Base-by-base conservation (phyloP, 2,888 invertebrate species). In the Sericinus montela region DNA sequence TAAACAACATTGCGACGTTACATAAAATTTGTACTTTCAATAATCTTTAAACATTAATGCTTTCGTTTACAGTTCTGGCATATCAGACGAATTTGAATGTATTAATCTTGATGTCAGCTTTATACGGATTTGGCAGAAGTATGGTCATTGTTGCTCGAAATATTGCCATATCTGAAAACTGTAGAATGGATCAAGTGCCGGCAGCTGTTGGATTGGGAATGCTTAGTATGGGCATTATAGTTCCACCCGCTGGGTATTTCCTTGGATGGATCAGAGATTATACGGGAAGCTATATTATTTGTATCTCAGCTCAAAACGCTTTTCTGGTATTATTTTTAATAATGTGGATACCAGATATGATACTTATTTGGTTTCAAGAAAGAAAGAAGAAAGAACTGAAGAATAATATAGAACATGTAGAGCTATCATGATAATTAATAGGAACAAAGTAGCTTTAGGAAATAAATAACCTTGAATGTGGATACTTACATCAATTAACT, bases 131-230 rank as follows among this genome's bases (percentile, higher is more conserved):
- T 61, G 90, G 93, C 16, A 91, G 94, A 56, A 94, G 94, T 42
- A 91, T 93, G 62, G 91, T 93, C 0, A 92, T 94, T n/a, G 92
- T 94, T 0, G 92, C 93, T 55, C 92, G 93, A 64, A 94, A 93
- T 66, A 83, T 94, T 35, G 91, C 92, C 0, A 91, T 94, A 41
- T 92, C 94, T 0, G 93, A 93, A 56, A 86, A 93, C 64, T 92
- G 91, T 56, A 80, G 82, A 10, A 49, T 75, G 54, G 86, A 87
- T 0, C 85, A 91, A 53, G 92, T 94, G 0, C 92, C 94, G 0
- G 92, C 93, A 0, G 94, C 93, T 0, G 88, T 94, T 1, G 94
- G 94, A 0, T 80, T 94, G 1, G 93, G 93, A 56, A 94, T 94
- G 94, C 85, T 94, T 40, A 88, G 91, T 0, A 94, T 94, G 84